These are phyloP conservation scores for Dendronephthya gigantea DNA, from an alignment of 64 coral and sea anemone species.

Conservation along the genomic window DNA sequence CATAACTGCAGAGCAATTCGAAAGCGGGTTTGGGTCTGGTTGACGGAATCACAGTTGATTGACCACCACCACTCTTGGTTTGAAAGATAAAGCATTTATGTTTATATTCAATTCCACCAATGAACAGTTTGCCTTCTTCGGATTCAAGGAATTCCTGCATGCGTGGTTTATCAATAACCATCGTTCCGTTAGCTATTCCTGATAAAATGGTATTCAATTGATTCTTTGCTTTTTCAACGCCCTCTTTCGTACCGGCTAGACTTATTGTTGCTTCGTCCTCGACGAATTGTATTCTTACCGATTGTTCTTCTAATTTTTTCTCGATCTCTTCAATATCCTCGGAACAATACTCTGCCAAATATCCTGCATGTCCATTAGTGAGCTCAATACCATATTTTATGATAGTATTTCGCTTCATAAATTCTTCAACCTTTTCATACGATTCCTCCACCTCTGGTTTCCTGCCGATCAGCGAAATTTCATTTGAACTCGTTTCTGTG, in stretches of 20 bases:
- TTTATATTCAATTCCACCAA: background rate
- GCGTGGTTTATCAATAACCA: conserved; percentile 21
- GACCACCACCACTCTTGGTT: background rate
- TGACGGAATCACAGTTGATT: background rate
- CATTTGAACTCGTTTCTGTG: background rate
- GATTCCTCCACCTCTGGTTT: background rate
- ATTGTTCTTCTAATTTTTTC: background rate
- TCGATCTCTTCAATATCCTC: background rate
- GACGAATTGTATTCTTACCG: background rate
- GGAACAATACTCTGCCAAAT: background rate
- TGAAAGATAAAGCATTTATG: conserved; percentile 7
- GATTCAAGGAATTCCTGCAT: conserved; percentile 15
- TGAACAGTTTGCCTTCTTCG: conserved; percentile 15
- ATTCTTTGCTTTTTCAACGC: background rate
- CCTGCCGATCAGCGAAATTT: background rate
- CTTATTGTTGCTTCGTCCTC: background rate
- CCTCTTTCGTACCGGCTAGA: conserved; percentile 14
- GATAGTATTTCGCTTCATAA: conserved; percentile 34
- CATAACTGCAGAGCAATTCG: conserved; percentile 16
- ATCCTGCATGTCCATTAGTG: background rate
- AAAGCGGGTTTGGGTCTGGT: background rate
- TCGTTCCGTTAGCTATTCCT: background rate
- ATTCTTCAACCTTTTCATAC: background rate
- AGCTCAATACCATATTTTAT: background rate
- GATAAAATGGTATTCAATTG: background rate